Base-by-base conservation (phyloP, 2,797 vertebrate species). In the Gymnoscopelus microlampas region DNA sequence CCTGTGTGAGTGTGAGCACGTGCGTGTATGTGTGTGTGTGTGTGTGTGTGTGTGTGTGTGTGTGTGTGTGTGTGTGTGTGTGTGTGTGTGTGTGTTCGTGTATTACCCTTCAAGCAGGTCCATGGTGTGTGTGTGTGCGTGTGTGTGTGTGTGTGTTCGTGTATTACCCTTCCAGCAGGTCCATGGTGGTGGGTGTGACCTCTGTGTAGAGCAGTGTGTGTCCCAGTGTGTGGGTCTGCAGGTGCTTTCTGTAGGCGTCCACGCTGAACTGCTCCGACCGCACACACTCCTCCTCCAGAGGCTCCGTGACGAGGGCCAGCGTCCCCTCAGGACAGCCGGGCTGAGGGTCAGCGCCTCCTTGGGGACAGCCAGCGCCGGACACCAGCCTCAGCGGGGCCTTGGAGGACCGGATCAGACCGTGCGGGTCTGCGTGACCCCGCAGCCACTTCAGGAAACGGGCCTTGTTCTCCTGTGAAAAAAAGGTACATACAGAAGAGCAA, bases 91-190 rank as follows among this genome's bases (percentile, higher is more conserved):
- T 1, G 5, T 4, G 5, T 35, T 1, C 14, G 47, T 13, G 2
- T 44, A 88, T 97, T 90, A 99, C 98, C 97, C 96, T 0, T 97
- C 95, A 55, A 99, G 85, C 23, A 98, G 93, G 71, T 92, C 91
- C 95, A 98, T 98, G 44, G 97, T 99, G 0, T n/a, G 94, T 95
- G 0, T 95, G 81, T 5, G 91, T 90, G 10, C n/a, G n/a, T n/a
- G 32, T 35, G 32, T 6, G 32, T 5, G 32, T 1, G 32, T 5
- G 32, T 1, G 5, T 4, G 5, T 35, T 1, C 14, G 47, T 13
- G 2, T 44, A 88, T 97, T 90, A 99, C 98, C 97, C 96, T 0
- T 97, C 95, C 56, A 99, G 85, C 23, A 98, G 93, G 71, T 92
- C 91, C 95, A 98, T 98, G 44, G 97, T 99, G 0, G 94, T 95